Evolutionary conservation across 2,888 invertebrate genomes (phyloP), one percentile per base, ranked within the genome.

Genomic region (Apotomis capreana): DNA sequence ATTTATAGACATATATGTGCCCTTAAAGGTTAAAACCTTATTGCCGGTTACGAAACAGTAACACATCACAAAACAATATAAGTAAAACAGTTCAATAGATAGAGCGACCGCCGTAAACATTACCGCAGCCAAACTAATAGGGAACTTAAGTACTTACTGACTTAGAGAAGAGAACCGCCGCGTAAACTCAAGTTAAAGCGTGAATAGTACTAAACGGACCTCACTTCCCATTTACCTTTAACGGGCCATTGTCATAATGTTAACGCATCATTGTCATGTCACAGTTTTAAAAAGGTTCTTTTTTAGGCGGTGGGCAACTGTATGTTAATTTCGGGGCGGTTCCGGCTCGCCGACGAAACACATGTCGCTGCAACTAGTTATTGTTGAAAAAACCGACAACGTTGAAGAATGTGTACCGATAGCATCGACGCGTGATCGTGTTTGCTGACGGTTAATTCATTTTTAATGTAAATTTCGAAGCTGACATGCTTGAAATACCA

Each of bases 211-310:
- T 81, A 83, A 87, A 86, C 84, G 80, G 83, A 81, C 80, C 78
- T 76, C 80, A 85, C 84, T 87, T 86, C 86, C 85, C 83, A 85
- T 88, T 88, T 83, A 78, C 82, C 84, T 85, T 85, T 88, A 88
- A 88, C 87, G 83, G 84, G 77, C 82, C 80, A 88, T 90, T 89
- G 89, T 90, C 81, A 83, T 82, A 84, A 87, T 87, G 89, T 90
- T 90, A 89, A 90, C 90, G 87, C 87, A 84, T 90, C 88, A 88
- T 89, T 89, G 90, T 91, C 87, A 86, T 89, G 90, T 91, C 88
- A 89, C 86, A 88, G 83, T 84, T 85, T 86, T 84, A 86, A 89
- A 88, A 88, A 85, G 82, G 84, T 83, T 26, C 2, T 26, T 85
- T 87, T 72, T 83, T 86, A 80, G 80, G 78, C 78, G 78, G 81